Evolutionary conservation across 2,797 vertebrate species (phyloP).

Genomic region (Delichon dasypus): DNA sequence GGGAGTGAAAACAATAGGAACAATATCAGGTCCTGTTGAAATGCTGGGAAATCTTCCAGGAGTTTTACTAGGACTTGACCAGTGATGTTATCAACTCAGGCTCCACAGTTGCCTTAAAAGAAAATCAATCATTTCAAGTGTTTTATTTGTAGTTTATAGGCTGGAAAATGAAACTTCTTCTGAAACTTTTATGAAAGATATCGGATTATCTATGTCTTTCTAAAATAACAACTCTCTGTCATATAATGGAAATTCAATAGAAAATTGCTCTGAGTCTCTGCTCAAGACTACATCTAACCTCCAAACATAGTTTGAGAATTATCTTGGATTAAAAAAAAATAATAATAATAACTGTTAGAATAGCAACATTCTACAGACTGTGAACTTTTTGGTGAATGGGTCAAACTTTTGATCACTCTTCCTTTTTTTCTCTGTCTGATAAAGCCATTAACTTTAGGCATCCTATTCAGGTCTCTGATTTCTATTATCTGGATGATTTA

Average conservation of each 20-base stretch:
- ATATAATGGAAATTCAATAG: background rate
- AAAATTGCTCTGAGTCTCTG: background rate
- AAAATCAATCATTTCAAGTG: constrained; percentile 18
- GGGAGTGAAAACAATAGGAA: background rate
- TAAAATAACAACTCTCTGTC: constrained; percentile 14
- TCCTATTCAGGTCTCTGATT: constrained; percentile 21
- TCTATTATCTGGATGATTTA: constrained; percentile 7
- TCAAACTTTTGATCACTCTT: constrained; percentile 8
- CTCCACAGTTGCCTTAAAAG: background rate
- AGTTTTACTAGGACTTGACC: background rate
- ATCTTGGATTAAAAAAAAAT: background rate
- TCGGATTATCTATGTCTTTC: background rate
- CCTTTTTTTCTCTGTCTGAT: background rate
- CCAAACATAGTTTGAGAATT: background rate
- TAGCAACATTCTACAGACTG: background rate
- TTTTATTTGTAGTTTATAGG: constrained; percentile 34
- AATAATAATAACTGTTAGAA: background rate
- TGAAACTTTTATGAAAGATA: constrained; percentile 9
- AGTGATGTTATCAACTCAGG: background rate
- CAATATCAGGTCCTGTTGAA: background rate
- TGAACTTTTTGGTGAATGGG: background rate
- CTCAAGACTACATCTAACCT: background rate
- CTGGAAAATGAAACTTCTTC: constrained; percentile 10
- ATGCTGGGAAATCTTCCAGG: background rate
- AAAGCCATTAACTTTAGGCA: constrained; percentile 16